Evolutionary conservation across 1,140 invertebrate genomes (phyloP), one percentile per base, ranked within the genome.

Genomic region (Camponotus vicinus): DNA sequence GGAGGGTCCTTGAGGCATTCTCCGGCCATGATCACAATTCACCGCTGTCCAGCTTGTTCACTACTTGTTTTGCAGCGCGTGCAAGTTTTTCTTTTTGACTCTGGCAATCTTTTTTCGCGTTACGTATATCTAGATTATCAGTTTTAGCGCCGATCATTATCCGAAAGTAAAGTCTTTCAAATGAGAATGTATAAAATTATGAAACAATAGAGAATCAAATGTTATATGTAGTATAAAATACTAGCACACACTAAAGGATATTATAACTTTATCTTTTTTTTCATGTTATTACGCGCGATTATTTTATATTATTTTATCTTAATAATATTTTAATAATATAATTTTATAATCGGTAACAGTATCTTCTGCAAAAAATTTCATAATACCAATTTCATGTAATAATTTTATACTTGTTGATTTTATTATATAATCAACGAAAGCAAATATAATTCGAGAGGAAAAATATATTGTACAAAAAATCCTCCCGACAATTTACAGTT

Each of bases 1-100:
- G 59, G 52, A 78, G n/a, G 34, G 52, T 64, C 55, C 85, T 82
- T 61, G 69, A 78, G 45, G 34, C 45, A 66, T 89, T 86, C 57
- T 45, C 83, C 6, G 63, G 15, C 52, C 55, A 37, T 27, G 75
- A 66, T 79, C 79, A 61, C 75, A 71, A 49, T 78, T 87, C 52
- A 70, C 69, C n/a, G 32, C 49, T 66, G 21, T 45, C 83, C 40
- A 40, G 85, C 66, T 71, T 73, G 40, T 85, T 88, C 76, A n/a
- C 57, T 64, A 75, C 79, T 63, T 83, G 79, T 75, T 83, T 49
- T 70, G 69, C 40, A 71, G 52, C 40, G 34, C 34, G 49, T 66
- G n/a, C 55, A 86, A 27, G 73, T 80, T 49, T 64, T 63, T 52
- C 69, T 8, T 18, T 34, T 37, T 18, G 32, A 32, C 8, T 27